Evolutionary conservation across 1,140 invertebrate species (phyloP).

Genomic region (Papilio glaucus): DNA sequence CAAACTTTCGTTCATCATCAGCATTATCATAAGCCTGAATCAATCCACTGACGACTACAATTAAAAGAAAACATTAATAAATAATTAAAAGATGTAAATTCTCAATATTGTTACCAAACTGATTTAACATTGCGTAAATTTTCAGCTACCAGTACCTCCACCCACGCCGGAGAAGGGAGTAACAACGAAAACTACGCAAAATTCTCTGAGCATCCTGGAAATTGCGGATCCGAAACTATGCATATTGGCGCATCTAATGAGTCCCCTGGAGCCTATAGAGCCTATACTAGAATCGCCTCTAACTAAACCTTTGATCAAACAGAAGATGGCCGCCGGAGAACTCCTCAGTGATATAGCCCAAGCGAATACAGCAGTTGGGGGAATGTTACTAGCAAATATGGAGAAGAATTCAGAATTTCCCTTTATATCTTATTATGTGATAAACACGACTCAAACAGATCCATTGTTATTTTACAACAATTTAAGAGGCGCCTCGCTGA

Average conservation of each 20-base stretch:
- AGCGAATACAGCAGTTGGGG: slow-evolving; percentile 88
- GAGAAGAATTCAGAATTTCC: slow-evolving; percentile 95
- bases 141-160: slow-evolving; percentile 81
- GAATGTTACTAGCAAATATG: slow-evolving; percentile 94
- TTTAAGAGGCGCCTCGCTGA: slow-evolving; percentile 90
- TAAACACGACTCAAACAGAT: slow-evolving; percentile 93
- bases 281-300: slow-evolving; percentile 92
- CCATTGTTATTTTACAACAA: slow-evolving; percentile 93
- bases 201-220: slow-evolving; percentile 90
- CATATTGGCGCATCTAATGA: slow-evolving; percentile 94
- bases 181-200: slow-evolving; percentile 81
- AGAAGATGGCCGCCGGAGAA: slow-evolving; percentile 90
- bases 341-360: slow-evolving; percentile 89
- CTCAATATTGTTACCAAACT: too few relatives aligned
- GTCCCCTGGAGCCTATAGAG: slow-evolving; percentile 91
- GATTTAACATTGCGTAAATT: slow-evolving; percentile 38
- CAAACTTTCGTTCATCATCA: too few relatives aligned
- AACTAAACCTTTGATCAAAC: slow-evolving; percentile 89
- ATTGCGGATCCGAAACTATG: slow-evolving; percentile 94
- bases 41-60: too few relatives aligned
- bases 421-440: slow-evolving; percentile 95
- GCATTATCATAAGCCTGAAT: too few relatives aligned
- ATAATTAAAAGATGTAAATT: too few relatives aligned
- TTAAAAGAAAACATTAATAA: too few relatives aligned
- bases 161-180: slow-evolving; percentile 85